Evolutionary conservation across 2,888 invertebrate genomes (phyloP).

Genomic region (Ophion ellenae): DNA sequence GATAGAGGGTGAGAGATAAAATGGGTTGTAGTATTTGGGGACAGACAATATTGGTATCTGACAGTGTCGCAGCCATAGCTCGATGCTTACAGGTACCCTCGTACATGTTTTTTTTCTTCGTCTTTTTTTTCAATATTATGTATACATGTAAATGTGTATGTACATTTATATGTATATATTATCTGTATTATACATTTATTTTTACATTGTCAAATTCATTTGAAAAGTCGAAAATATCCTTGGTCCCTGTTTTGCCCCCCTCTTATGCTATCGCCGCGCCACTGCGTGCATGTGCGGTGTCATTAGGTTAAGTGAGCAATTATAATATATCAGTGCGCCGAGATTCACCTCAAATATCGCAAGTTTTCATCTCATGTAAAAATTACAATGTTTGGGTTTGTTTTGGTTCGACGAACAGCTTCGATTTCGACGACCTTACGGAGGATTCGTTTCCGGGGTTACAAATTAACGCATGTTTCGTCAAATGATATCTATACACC

Average conservation of each 20-base stretch:
- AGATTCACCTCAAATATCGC: not conserved
- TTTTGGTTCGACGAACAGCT: not conserved
- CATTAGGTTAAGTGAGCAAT: slow-evolving; percentile 46
- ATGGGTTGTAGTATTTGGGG: slow-evolving; percentile 64
- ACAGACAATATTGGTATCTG: slow-evolving; percentile 72
- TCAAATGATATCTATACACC: slow-evolving; percentile 44
- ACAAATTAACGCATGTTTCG: not conserved
- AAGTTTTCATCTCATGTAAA: not conserved
- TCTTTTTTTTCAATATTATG: slow-evolving; percentile 52
- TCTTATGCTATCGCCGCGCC: slow-evolving; percentile 81
- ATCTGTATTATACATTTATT: slow-evolving; percentile 20
- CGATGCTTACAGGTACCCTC: slow-evolving; percentile 82
- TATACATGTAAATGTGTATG: slow-evolving; percentile 17
- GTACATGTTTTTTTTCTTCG: slow-evolving; percentile 58
- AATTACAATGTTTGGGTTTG: slow-evolving; percentile 20
- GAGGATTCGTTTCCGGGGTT: not conserved
- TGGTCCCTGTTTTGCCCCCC: slow-evolving; percentile 51
- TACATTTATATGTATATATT: slow-evolving; percentile 25
- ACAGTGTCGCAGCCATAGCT: slow-evolving; percentile 82
- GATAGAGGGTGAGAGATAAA: slow-evolving; percentile 43
- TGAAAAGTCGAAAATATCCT: slow-evolving; percentile 26
- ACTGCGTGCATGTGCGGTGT: slow-evolving; percentile 79
- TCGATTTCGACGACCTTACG: not conserved
- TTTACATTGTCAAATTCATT: slow-evolving; percentile 31
- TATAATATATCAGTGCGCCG: slow-evolving; percentile 28